Evolutionary conservation across 2,888 invertebrate genomes (phyloP), one percentile per base, ranked within the genome.

Genomic region (Hypercompe scribonia): DNA sequence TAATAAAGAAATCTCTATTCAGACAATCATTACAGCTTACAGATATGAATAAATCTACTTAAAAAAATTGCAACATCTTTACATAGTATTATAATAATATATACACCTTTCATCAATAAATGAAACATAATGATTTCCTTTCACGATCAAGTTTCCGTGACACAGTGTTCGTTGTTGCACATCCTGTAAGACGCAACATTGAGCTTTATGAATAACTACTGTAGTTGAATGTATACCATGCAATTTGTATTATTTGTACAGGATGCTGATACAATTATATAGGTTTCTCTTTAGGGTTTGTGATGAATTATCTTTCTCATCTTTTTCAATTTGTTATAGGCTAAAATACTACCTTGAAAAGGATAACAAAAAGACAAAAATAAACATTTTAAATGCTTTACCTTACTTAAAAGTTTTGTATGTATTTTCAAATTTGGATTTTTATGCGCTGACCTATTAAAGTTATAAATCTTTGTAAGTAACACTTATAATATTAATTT

Each of bases 121-220:
- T 78, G 81, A 78, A 84, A 84, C 67, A 78, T 77, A 81, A 85
- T 77, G 81, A 80, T 79, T 83, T 83, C 86, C 85, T 84, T 80
- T 84, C 75, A 75, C 36, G 80, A 82, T 84, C 77, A 61, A 63
- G 73, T 84, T 84, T 69, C 85, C 74, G 64, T 39, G 54, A 72
- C 69, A 75, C 77, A 84, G 73, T 72, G 78, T 76, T 78, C 81
- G 75, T 83, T 84, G 78, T 86, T 73, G 71, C 71, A 73, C 78
- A 80, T 85, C 85, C 86, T 86, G 86, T 63, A 33, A 54, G 76
- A 71, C 76, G 75, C 80, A 82, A 78, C 36, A 73, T 79, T 71
- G 24, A 24, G 54, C 21, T 58, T 68, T 39, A 67, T 61, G 46
- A 61, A 46, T 54, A 54, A 68, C 34, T 50, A n/a, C n/a, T n/a